A percentile compares a stretch with the other conserved stretches of the same genome.
phyloP scores from a whole-genome alignment of 2,797 vertebrate species.

The Ataeniobius toweri region DNA sequence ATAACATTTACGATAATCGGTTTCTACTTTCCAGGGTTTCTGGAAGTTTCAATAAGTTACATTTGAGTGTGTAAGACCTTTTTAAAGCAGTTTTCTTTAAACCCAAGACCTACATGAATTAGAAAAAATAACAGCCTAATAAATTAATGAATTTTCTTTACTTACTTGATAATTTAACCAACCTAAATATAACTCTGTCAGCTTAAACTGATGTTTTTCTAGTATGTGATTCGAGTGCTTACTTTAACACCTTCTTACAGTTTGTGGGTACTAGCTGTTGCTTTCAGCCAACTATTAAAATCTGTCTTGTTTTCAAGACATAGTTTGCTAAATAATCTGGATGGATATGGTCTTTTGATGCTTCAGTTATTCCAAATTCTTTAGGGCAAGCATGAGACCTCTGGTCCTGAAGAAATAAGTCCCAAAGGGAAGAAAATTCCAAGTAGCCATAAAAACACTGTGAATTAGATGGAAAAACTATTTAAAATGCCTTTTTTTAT shows the following conservation, averaged over 20 bases:
- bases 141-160: neutral
- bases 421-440: neutral
- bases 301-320: neutral
- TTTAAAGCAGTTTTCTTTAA: neutral
- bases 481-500: neutral
- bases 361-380: neutral
- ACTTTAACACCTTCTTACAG: neutral
- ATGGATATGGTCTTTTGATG: neutral
- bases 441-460: too few relatives aligned
- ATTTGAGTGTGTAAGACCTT: neutral
- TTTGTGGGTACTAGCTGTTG: neutral
- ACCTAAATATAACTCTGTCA: neutral
- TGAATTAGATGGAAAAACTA: neutral
- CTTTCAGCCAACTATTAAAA: neutral
- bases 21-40: neutral
- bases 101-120: neutral
- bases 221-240: neutral
- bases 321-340: neutral
- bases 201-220: neutral
- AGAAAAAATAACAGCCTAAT: too few relatives aligned
- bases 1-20: neutral
- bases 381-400: neutral
- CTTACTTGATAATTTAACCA: neutral
- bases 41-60: neutral
- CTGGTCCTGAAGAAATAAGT: neutral